These are phyloP conservation scores for Ophraella communa DNA, from an alignment of 2,888 invertebrate species.

Conservation along the genomic window DNA sequence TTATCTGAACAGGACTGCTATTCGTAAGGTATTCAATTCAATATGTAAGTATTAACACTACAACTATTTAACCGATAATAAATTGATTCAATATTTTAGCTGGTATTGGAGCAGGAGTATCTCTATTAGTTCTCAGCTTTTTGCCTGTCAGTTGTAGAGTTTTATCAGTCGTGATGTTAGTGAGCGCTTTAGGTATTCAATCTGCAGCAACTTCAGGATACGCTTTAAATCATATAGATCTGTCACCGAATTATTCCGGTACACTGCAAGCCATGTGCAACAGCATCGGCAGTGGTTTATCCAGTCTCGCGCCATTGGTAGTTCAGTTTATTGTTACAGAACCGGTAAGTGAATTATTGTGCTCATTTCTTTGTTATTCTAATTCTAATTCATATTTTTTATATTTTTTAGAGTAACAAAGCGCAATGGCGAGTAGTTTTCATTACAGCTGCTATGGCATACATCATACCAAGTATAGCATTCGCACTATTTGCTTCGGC, in stretches of 20 bases:
- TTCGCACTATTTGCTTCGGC: constrained; percentile 25
- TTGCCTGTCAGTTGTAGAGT: constrained; percentile 64
- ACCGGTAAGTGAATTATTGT: constrained; percentile 61
- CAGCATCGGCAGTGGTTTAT: constrained; percentile 74
- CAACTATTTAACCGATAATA: too few relatives aligned
- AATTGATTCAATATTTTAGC: not conserved
- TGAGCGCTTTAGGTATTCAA: constrained; percentile 69
- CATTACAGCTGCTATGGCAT: constrained; percentile 36
- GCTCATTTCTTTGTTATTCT: not conserved
- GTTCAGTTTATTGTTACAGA: constrained; percentile 74
- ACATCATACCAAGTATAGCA: constrained; percentile 10
- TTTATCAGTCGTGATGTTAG: constrained; percentile 69
- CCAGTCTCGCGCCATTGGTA: constrained; percentile 77
- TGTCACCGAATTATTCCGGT: constrained; percentile 84
- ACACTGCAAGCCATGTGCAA: constrained; percentile 85
- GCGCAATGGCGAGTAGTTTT: constrained; percentile 39
- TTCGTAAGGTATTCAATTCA: constrained; percentile 67
- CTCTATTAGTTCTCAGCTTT: constrained; percentile 68
- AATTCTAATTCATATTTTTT: constrained; percentile 1
- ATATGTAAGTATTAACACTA: constrained; percentile 44
- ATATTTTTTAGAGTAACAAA: constrained; percentile 34
- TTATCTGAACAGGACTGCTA: constrained; percentile 45
- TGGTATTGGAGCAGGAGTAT: constrained; percentile 69
- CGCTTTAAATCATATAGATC: constrained; percentile 80
- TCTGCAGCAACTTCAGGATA: constrained; percentile 64